phyloP scores from a whole-genome alignment of 2,113 vertebrate genomes.

The Bubalus kerabau region DNA sequence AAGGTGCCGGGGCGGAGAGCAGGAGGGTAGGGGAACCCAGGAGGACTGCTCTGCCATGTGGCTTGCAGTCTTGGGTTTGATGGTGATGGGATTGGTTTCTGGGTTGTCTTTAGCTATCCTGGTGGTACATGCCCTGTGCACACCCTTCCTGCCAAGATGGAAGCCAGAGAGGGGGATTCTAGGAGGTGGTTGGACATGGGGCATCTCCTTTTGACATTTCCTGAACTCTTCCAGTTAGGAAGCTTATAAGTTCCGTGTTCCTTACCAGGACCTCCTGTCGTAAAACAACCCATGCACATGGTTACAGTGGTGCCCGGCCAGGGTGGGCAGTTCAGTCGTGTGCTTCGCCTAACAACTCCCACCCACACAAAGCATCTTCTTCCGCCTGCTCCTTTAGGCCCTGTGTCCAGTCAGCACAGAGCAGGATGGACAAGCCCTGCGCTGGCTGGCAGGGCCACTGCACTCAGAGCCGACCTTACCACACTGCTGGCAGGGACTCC shows the following conservation, averaged over 20 bases:
- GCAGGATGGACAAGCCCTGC: accelerated
- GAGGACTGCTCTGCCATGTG: not conserved
- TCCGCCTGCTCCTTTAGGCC: not conserved
- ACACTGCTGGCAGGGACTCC: accelerated
- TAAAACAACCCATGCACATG: not conserved
- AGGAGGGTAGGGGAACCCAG: not conserved
- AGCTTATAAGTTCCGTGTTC: not conserved
- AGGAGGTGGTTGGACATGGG: not conserved
- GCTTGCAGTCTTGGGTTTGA: not conserved
- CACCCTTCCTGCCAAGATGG: not conserved
- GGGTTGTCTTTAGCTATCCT: not conserved
- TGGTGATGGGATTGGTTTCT: not conserved
- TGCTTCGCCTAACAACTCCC: accelerated
- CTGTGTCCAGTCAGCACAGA: accelerated
- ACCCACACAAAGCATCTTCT: accelerated
- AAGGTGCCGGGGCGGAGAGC: accelerated
- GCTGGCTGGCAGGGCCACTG: accelerated
- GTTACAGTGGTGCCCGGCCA: not conserved
- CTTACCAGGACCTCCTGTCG: not conserved
- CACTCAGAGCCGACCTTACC: not conserved
- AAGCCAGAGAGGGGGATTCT: not conserved
- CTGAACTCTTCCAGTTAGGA: not conserved
- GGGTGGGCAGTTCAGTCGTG: not conserved
- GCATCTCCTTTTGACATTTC: not conserved
- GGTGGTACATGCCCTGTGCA: not conserved